phyloP scores from a whole-genome alignment of 2,888 invertebrate genomes.

The Drosophila flavopinicola region DNA sequence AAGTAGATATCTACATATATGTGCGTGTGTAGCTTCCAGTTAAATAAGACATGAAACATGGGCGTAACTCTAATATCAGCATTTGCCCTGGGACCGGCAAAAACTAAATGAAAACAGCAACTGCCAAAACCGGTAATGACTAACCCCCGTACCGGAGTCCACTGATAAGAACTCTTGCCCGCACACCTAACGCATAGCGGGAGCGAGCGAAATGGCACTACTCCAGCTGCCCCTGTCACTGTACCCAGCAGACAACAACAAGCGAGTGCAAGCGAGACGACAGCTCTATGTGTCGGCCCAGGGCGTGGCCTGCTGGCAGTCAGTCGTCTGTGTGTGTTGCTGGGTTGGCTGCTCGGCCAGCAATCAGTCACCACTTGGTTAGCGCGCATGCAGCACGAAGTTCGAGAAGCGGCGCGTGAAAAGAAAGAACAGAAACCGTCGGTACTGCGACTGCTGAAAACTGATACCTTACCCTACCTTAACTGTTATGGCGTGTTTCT shows the following conservation, averaged over 20 bases:
- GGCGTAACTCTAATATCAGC: slow-evolving; percentile 75
- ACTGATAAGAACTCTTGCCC: slow-evolving; percentile 54
- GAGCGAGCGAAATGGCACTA: slow-evolving; percentile 24
- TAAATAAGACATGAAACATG: slow-evolving; percentile 75
- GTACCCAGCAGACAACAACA: no score
- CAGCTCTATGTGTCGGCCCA: not conserved
- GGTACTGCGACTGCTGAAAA: slow-evolving; percentile 36
- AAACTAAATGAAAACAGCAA: slow-evolving; percentile 55
- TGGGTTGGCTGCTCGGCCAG: slow-evolving; percentile 61
- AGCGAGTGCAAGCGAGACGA: slow-evolving; percentile 43
- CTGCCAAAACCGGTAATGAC: slow-evolving; percentile 76
- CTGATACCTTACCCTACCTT: slow-evolving; percentile 10
- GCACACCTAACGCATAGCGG: slow-evolving; percentile 1
- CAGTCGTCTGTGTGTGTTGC: slow-evolving; percentile 21
- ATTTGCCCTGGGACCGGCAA: slow-evolving; percentile 48
- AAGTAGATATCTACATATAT: slow-evolving; percentile 9
- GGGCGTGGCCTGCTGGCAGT: slow-evolving; percentile 57
- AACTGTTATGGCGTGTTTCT: slow-evolving; percentile 43
- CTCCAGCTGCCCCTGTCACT: not conserved
- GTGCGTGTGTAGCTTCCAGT: slow-evolving; percentile 56
- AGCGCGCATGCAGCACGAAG: slow-evolving; percentile 78
- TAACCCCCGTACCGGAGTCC: slow-evolving; percentile 61
- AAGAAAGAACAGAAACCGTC: slow-evolving; percentile 44
- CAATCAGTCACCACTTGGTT: slow-evolving; percentile 81
- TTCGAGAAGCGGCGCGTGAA: slow-evolving; percentile 57